Percentiles rank a stretch among this genome's conserved stretches.
Conservation (phyloP, 2,113 vertebrate genomes). For the Pangasianodon gigas region DNA sequence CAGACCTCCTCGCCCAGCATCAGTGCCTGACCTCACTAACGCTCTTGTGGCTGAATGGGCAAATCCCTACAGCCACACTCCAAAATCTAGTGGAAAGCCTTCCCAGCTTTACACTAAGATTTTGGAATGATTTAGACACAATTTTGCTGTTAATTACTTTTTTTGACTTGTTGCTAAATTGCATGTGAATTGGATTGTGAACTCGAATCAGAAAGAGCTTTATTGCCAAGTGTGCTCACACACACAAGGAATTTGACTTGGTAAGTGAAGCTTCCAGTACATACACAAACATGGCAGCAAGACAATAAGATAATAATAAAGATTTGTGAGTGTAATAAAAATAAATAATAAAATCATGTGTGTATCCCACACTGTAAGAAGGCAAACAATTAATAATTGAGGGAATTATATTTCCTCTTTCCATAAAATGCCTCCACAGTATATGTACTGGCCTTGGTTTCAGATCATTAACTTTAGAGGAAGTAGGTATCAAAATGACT, state of each 20-base stretch:
- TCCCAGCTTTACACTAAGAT: not conserved
- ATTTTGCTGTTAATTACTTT: not conserved
- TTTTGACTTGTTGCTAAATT: not conserved
- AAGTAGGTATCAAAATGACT: not conserved
- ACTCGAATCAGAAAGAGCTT: no score
- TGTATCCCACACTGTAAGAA: not conserved
- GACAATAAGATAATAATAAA: no score
- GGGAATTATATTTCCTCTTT: not conserved
- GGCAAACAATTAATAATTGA: not conserved
- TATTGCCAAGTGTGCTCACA: no score
- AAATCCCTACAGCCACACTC: not conserved
- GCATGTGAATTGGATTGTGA: no score
- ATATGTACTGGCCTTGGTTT: not conserved
- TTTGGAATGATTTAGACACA: not conserved
- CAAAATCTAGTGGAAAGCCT: not conserved
- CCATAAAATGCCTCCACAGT: not conserved
- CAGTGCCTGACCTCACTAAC: no score
- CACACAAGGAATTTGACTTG: no score
- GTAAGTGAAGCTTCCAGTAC: no score
- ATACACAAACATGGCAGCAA: no score
- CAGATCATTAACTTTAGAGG: slow-evolving; percentile 13
- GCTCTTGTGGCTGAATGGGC: no score
- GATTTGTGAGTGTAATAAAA: no score
- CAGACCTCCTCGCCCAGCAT: no score
- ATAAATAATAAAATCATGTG: no score